A percentile compares a stretch with the other conserved stretches of the same genome.
phyloP scores from a whole-genome alignment of 2,888 invertebrate genomes.

The Blastobasis adustella region DNA sequence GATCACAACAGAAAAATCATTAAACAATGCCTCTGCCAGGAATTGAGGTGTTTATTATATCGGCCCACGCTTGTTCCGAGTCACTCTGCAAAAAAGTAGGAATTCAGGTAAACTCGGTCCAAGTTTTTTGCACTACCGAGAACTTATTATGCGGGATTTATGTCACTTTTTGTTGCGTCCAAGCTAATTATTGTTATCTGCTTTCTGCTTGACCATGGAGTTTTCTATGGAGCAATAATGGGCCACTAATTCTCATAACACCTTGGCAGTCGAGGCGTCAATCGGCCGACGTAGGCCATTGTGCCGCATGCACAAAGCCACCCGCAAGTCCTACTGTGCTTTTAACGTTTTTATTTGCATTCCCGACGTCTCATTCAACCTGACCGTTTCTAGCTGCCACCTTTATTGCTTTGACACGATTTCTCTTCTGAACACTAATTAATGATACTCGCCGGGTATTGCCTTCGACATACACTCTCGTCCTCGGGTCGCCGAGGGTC shows the following conservation, averaged over 20 bases:
- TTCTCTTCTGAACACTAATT: constrained; percentile 20
- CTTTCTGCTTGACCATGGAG: constrained; percentile 64
- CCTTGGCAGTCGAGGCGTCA: constrained; percentile 65
- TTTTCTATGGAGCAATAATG: constrained; percentile 65
- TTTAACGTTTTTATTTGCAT: constrained; percentile 60
- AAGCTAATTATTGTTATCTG: constrained; percentile 73
- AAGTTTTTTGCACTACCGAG: constrained; percentile 53
- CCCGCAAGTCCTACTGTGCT: constrained; percentile 64
- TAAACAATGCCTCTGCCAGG: constrained; percentile 70
- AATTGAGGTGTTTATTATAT: constrained; percentile 74
- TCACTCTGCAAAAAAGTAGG: constrained; percentile 57
- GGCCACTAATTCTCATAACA: constrained; percentile 72
- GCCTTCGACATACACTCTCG: too few relatives aligned
- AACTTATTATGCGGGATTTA: constrained; percentile 73
- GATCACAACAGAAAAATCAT: constrained; percentile 71
- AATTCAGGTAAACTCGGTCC: constrained; percentile 60
- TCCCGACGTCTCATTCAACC: constrained; percentile 61
- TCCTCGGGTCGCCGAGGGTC: constrained; percentile 23
- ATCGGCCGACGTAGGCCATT: constrained; percentile 50
- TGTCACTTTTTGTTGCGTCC: constrained; percentile 70
- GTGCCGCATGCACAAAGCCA: constrained; percentile 52
- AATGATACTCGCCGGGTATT: too few relatives aligned
- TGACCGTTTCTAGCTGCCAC: constrained; percentile 28
- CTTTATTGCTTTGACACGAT: constrained; percentile 29
- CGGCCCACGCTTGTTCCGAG: constrained; percentile 51